Percentiles rank a stretch among this genome's conserved stretches.
Conservation (phyloP, 2,888 invertebrate species). For the Dichetophora obliterata region DNA sequence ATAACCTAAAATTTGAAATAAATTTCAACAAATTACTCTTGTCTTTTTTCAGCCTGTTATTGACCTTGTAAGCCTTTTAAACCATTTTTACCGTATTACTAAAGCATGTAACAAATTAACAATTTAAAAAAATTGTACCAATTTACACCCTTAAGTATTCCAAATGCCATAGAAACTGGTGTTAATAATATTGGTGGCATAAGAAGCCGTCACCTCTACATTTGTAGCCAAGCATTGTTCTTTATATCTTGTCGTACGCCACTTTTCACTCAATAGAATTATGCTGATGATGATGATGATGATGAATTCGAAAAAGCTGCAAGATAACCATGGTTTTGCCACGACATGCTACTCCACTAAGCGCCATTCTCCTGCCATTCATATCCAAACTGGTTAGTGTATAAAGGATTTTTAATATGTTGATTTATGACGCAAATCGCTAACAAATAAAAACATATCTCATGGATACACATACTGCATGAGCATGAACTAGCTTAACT, state of each 20-base stretch:
- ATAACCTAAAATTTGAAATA: too few species aligned
- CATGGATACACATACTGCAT: constrained; percentile 8
- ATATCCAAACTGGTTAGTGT: constrained; percentile 47
- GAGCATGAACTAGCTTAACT: background rate
- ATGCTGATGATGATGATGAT: background rate
- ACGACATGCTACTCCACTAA: background rate
- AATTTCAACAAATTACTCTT: too few species aligned
- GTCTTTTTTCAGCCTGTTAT: too few species aligned
- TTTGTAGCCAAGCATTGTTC: background rate
- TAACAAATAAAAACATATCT: constrained; percentile 18
- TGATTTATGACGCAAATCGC: constrained; percentile 47
- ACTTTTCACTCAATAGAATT: background rate
- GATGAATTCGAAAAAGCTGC: background rate
- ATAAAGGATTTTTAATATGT: constrained; percentile 54
- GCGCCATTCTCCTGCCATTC: background rate
- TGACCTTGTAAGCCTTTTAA: too few species aligned
- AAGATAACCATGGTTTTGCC: background rate
- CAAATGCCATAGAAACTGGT: background rate
- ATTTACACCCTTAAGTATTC: background rate
- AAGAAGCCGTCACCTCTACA: background rate
- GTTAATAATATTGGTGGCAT: background rate
- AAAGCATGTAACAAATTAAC: too few species aligned
- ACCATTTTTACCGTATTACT: too few species aligned
- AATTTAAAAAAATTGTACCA: too few species aligned
- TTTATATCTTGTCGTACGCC: background rate